Evolutionary conservation across 53 echinoderm and acorn worm genomes (phyloP).

Genomic region (Holothuria scabra): DNA sequence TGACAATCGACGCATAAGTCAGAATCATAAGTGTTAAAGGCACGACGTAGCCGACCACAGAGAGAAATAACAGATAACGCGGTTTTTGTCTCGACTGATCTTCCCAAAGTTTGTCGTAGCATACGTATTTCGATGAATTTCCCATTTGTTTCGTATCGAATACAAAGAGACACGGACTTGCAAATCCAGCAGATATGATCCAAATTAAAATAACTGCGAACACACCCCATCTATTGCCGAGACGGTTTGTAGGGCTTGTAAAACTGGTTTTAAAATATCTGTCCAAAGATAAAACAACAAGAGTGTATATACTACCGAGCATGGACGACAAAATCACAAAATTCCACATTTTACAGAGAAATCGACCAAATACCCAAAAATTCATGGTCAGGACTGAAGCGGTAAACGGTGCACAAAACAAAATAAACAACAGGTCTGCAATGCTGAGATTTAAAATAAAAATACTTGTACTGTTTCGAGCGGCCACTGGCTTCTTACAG

Average conservation of each 20-base stretch:
- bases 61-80: slow-evolving; percentile 53
- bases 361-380: slow-evolving; percentile 74
- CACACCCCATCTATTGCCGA: slow-evolving; percentile 57
- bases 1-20: slow-evolving; percentile 72
- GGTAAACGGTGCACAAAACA: slow-evolving; percentile 75
- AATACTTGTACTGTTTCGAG: slow-evolving; percentile 76
- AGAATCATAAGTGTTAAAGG: slow-evolving; percentile 67
- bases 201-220: slow-evolving; percentile 60
- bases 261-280: slow-evolving; percentile 78
- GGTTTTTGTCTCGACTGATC: slow-evolving; percentile 14
- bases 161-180: slow-evolving; percentile 69
- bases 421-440: slow-evolving; percentile 76
- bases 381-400: slow-evolving; percentile 66
- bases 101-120: slow-evolving; percentile 44
- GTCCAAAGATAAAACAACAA: slow-evolving; percentile 89
- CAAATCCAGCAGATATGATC: slow-evolving; percentile 57
- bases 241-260: slow-evolving; percentile 61
- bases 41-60: slow-evolving; percentile 65
- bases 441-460: slow-evolving; percentile 82
- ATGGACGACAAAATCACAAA: slow-evolving; percentile 73
- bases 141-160: slow-evolving; percentile 2
- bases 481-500: slow-evolving; percentile 63
- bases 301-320: slow-evolving; percentile 83
- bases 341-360: slow-evolving; percentile 73
- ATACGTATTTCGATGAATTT: slow-evolving; percentile 27